These are phyloP conservation scores for Cyclopterus lumpus DNA, from an alignment of 2,797 vertebrate species.

Conservation along the genomic window DNA sequence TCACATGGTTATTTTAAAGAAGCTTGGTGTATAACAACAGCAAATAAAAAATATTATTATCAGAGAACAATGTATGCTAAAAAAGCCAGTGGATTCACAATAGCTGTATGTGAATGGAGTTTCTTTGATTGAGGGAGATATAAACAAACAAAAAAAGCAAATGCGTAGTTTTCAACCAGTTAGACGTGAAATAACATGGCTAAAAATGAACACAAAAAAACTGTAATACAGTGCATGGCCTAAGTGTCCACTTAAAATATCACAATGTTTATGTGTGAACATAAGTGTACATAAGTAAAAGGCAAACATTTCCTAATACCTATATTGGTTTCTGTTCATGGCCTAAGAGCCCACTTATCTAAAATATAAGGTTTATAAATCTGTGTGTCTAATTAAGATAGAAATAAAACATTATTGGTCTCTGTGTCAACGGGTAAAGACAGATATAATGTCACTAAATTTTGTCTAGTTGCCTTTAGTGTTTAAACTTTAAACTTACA, in stretches of 20 bases:
- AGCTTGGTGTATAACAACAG: conserved; percentile 41
- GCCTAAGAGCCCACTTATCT: background rate
- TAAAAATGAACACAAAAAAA: too few relatives aligned
- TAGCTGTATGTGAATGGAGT: background rate
- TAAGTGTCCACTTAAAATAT: background rate
- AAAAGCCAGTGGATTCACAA: background rate
- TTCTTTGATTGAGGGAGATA: background rate
- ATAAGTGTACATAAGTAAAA: background rate
- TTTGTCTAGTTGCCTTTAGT: background rate
- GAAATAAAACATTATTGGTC: background rate
- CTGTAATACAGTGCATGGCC: background rate
- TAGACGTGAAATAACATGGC: background rate
- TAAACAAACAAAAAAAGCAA: background rate
- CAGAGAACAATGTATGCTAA: background rate
- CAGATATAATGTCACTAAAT: background rate
- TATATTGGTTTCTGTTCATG: background rate
- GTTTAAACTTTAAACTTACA: background rate
- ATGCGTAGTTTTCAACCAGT: too few relatives aligned
- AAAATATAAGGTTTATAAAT: background rate
- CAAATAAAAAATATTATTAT: background rate
- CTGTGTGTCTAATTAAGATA: background rate
- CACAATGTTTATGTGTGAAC: background rate
- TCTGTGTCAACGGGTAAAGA: background rate
- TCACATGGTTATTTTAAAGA: conserved; percentile 63
- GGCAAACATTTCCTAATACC: background rate